Conservation (phyloP, 2,888 invertebrate species). For the Andricus quercusramuli region DNA sequence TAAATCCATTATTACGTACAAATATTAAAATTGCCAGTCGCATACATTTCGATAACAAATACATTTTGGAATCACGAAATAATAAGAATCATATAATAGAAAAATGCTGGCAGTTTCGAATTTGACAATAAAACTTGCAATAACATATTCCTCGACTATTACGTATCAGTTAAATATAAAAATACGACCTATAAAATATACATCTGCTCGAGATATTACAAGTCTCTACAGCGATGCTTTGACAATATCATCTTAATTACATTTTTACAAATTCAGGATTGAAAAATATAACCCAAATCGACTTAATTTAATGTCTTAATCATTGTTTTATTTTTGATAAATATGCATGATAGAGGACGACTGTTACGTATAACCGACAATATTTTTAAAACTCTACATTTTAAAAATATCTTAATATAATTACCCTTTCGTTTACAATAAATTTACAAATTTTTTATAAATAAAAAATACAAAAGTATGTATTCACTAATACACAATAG, state of each 20-base stretch:
- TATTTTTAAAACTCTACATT: not conserved
- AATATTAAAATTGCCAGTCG: not conserved
- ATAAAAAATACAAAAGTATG: constrained; percentile 16
- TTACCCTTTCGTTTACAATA: constrained; percentile 17
- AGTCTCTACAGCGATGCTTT: not conserved
- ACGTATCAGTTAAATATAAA: not conserved
- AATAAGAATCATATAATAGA: not conserved
- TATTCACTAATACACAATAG: constrained; percentile 5
- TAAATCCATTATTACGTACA: not conserved
- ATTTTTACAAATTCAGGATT: constrained; percentile 4
- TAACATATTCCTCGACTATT: not conserved
- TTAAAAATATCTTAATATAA: constrained; percentile 12
- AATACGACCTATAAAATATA: not conserved
- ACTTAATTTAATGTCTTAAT: not conserved
- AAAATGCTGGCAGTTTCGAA: not conserved
- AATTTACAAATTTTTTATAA: not conserved
- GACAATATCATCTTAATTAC: not conserved
- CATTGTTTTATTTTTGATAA: not conserved
- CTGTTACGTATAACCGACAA: not conserved
- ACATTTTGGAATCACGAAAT: not conserved
- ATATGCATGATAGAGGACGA: not conserved
- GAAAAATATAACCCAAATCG: not conserved
- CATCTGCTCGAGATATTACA: not conserved
- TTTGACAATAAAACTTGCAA: not conserved
- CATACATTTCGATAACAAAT: constrained; percentile 28